Evolutionary conservation across 2,888 invertebrate species (phyloP).

Genomic region (Caradrina kadenii): DNA sequence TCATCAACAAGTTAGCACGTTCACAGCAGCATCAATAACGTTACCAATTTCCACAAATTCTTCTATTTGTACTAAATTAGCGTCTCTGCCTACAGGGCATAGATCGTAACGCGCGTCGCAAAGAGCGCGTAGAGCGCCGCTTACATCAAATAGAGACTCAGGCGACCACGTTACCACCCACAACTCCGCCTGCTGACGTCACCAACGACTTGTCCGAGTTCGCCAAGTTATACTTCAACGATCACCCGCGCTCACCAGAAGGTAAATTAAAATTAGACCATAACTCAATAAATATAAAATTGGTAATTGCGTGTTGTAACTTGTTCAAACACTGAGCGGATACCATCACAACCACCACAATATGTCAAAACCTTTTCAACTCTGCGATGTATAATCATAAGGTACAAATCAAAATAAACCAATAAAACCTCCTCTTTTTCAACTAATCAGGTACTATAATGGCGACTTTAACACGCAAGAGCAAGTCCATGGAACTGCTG

Average conservation of each 20-base stretch:
- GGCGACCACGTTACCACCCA: conserved; percentile 76
- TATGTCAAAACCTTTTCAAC: background rate
- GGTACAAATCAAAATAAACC: background rate
- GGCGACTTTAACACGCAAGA: conserved; percentile 95
- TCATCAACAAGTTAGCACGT: background rate
- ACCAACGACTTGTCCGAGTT: conserved; percentile 97
- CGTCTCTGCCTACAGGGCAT: conserved; percentile 70
- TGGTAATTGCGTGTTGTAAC: background rate
- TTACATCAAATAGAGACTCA: conserved; percentile 94
- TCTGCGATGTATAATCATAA: background rate
- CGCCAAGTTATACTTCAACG: conserved; percentile 98
- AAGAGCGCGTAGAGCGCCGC: conserved; percentile 96
- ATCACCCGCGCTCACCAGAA: conserved; percentile 96
- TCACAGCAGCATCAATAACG: background rate
- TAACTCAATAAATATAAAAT: background rate
- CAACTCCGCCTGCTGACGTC: conserved; percentile 90
- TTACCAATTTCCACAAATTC: background rate
- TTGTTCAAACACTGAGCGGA: background rate
- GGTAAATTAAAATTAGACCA: conserved; percentile 83
- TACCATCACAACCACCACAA: background rate
- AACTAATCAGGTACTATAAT: conserved; percentile 92
- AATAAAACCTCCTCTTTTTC: background rate
- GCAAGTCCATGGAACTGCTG: conserved; percentile 94
- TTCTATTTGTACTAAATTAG: background rate
- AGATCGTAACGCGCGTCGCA: conserved; percentile 95